These are phyloP conservation scores for Odocoileus virginianus DNA, from an alignment of 2,113 vertebrate species.

Conservation along the genomic window DNA sequence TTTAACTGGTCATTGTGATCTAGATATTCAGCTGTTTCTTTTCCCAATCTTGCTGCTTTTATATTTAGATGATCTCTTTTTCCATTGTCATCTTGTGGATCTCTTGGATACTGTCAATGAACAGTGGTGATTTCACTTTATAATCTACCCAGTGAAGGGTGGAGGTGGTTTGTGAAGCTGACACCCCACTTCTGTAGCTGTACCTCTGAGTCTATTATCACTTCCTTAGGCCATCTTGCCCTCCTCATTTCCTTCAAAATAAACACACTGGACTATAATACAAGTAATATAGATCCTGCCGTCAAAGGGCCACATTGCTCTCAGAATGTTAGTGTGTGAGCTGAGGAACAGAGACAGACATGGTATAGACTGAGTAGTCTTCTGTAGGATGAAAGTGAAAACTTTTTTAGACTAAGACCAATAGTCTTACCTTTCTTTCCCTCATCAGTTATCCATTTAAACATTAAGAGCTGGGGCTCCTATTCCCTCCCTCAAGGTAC, in stretches of 20 bases:
- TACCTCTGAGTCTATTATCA: background rate
- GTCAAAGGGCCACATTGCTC: background rate
- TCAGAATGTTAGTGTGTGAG: background rate
- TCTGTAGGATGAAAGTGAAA: background rate
- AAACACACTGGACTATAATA: background rate
- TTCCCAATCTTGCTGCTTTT: background rate
- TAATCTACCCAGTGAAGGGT: background rate
- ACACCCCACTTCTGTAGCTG: background rate
- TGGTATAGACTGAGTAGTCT: background rate
- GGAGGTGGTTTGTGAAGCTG: background rate
- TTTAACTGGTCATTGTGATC: background rate
- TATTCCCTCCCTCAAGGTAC: background rate
- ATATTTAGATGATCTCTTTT: background rate
- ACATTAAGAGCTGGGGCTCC: background rate
- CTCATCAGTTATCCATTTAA: background rate
- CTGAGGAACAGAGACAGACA: background rate
- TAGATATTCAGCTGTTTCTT: background rate
- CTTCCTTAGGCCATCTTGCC: background rate
- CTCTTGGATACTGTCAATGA: background rate
- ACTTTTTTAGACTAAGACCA: background rate
- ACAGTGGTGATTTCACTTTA: background rate
- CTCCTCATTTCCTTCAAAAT: background rate
- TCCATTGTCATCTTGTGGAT: background rate
- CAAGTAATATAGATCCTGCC: background rate
- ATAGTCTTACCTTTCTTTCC: background rate